Percentiles rank a stretch among this genome's conserved stretches.
These are phyloP conservation scores for Thyatira batis DNA, from an alignment of 2,888 invertebrate species.

Conservation along the genomic window DNA sequence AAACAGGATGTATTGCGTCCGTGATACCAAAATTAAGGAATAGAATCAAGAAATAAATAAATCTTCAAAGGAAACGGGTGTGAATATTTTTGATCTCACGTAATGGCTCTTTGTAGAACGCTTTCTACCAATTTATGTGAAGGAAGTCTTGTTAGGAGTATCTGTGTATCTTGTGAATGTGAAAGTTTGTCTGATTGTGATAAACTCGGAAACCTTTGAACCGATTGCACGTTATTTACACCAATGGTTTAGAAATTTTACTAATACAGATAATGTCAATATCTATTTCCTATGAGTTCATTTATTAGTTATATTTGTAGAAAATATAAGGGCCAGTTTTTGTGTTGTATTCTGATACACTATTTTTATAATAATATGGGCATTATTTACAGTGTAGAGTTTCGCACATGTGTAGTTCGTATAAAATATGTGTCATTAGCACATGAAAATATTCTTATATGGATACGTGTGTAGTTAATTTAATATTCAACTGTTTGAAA, in stretches of 20 bases:
- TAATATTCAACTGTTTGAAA: too few relatives aligned
- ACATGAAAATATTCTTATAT: not conserved
- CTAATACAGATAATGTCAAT: not conserved
- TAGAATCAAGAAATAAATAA: not conserved
- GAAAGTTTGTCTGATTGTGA: not conserved
- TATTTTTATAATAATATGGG: not conserved
- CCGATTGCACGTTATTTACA: not conserved
- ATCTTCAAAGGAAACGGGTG: slow-evolving; percentile 1
- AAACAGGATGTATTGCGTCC: slow-evolving; percentile 15
- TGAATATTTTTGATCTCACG: not conserved
- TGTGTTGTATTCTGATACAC: not conserved
- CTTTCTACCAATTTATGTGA: not conserved
- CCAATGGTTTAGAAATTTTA: not conserved
- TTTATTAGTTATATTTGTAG: not conserved
- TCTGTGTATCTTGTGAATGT: slow-evolving; percentile 1
- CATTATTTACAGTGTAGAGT: not conserved
- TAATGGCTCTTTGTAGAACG: not conserved
- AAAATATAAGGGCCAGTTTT: not conserved
- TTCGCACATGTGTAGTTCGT: not conserved
- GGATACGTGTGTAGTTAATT: not conserved
- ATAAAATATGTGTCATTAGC: not conserved
- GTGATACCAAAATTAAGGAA: slow-evolving; percentile 2
- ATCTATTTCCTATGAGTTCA: not conserved
- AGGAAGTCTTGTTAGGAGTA: not conserved
- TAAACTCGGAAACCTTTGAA: not conserved